phyloP scores from a whole-genome alignment of 2,113 vertebrate genomes.

The Psephotus haematonotus region DNA sequence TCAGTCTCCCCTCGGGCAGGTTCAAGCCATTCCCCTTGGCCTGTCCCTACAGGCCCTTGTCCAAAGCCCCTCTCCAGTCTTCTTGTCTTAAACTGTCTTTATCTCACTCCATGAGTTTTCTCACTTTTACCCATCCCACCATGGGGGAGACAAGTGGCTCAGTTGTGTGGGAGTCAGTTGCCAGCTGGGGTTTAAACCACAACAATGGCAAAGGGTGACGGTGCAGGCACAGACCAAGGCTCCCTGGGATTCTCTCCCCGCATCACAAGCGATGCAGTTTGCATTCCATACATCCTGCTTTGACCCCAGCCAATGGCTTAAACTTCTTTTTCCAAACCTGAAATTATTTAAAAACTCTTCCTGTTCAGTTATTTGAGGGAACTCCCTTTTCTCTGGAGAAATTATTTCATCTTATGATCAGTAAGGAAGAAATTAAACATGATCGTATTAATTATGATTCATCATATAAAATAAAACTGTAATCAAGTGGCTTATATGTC shows the following conservation, averaged over 20 bases:
- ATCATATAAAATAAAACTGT: constrained; percentile 18
- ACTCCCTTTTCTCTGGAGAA: background rate
- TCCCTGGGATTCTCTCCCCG: background rate
- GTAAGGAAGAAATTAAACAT: constrained; percentile 2
- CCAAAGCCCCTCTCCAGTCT: background rate
- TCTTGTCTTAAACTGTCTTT: background rate
- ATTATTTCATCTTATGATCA: background rate
- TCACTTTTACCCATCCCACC: background rate
- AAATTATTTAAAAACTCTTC: background rate
- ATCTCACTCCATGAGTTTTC: background rate
- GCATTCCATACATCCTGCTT: background rate
- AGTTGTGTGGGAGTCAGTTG: background rate
- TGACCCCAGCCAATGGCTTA: background rate
- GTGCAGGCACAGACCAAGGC: background rate
- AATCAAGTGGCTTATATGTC: background rate
- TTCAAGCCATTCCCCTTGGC: background rate
- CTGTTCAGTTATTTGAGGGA: background rate
- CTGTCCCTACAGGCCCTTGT: background rate
- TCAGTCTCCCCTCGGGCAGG: background rate
- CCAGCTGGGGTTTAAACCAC: background rate
- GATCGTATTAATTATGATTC: background rate
- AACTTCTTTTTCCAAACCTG: background rate
- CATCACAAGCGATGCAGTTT: background rate
- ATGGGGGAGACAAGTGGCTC: background rate
- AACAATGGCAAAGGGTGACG: background rate